Evolutionary conservation across 2,888 invertebrate species (phyloP), one percentile per base, ranked within the genome.

Genomic region (Lamproptera curius): DNA sequence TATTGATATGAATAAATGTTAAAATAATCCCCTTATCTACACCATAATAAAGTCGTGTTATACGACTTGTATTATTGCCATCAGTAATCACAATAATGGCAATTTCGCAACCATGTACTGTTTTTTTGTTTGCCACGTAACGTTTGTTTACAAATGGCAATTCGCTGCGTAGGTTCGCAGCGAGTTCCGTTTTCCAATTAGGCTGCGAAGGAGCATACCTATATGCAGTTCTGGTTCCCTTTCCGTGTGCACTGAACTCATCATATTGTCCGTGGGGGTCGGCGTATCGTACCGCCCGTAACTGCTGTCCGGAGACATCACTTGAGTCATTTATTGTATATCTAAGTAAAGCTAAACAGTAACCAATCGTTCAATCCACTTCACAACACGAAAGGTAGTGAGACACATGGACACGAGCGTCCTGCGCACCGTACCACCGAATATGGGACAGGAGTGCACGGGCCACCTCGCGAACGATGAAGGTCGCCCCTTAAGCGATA

Each of bases 211-310:
- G 39, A 26, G 46, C 67, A 62, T 83, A 93, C 93, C 93, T 91
- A 93, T 91, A 76, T 93, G 92, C 51, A 93, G 87, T 61, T 92
- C 92, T 26, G 93, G 93, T 71, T 93, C 93, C 51, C 92, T 76
- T 55, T 85, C 85, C 70, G 79, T 78, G 55, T 78, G 82, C 58
- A 66, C 72, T 56, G 83, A 71, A 61, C 73, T 76, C 66, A 89
- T 82, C 61, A 84, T 74, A 58, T 75, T 83, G 54, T 91, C 89
- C 52, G 87, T 82, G 49, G 90, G 89, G 61, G 89, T 73, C 60
- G 90, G 89, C 75, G 79, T 77, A 69, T 86, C 87, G 66, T 84
- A 87, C 73, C 88, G 81, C 72, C 87, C 89, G 68, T 89, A 89
- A 63, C 89, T 91, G 76, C 92, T 92, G 76, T 92, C 92, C 71